Evolutionary conservation across 2,797 vertebrate genomes (phyloP), one percentile per base, ranked within the genome.

Genomic region (Serranus cabrilla): DNA sequence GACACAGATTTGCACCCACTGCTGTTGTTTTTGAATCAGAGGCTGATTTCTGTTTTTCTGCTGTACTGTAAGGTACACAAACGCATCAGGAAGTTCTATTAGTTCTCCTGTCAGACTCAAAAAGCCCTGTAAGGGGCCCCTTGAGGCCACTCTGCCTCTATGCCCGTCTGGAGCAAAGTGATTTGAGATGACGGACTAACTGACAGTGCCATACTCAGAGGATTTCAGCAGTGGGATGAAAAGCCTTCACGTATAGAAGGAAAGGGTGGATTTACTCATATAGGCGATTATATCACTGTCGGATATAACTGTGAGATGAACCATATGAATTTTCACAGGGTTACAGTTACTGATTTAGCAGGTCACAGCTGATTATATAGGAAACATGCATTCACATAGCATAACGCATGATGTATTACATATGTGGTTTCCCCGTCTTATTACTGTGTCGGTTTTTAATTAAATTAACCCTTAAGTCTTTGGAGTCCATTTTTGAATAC

Each of bases 151-250:
- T 72, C 27, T n/a, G 61, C 70, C 47, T 40, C 25, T 45, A 9
- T 37, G 49, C 25, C n/a, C 6, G 6, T 60, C 21, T 42, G 56
- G 13, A 75, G 54, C 40, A 20, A 54, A 71, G 51, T 54, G 60
- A 81, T 77, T 57, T 76, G 50, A 73, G 61, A 79, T 64, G 71
- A 79, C 47, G 50, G 56, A 64, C 50, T 56, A 68, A 60, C 58
- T 46, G 56, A 65, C 43, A 43, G 46, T 25, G 52, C 13, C 49
- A 9, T 74, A 58, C 23, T 59, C 56, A 4, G 16, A 57, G 62
- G 51, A 57, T 49, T 65, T 31, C 12, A 52, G 37, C 25, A 25
- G 45, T 47, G 51, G 46, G 8, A 34, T 37, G 20, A 61, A 54
- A 57, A 46, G 46, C 46, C 31, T 56, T 68, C 14, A 57, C 9